Conservation (phyloP, 2,888 invertebrate species). For the Melanostoma mellinum region DNA sequence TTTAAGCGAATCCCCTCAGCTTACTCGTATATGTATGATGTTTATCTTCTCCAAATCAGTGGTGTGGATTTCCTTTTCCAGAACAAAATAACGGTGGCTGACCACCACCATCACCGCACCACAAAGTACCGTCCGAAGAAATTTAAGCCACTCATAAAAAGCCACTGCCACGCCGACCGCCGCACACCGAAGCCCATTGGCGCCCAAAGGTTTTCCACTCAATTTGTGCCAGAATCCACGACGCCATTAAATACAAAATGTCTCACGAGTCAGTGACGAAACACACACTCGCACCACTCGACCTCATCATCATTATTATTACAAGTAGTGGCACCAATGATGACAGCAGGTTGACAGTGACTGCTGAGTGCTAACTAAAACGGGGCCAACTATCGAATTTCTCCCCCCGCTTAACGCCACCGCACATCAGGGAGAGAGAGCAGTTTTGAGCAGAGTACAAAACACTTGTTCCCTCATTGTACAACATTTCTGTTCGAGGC, state of each 20-base stretch:
- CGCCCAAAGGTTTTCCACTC: conserved; percentile 73
- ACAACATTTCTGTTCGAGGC: background rate
- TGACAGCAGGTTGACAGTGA: conserved; percentile 62
- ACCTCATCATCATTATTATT: conserved; percentile 30
- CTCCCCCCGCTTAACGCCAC: conserved; percentile 13
- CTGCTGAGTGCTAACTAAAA: conserved; percentile 44
- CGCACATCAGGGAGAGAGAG: conserved; percentile 42
- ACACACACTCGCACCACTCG: conserved; percentile 20
- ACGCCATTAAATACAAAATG: conserved; percentile 34
- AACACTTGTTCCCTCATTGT: conserved; percentile 58
- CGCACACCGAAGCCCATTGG: conserved; percentile 32
- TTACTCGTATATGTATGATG: conserved; percentile 2
- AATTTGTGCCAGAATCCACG: conserved; percentile 59
- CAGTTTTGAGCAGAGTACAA: background rate
- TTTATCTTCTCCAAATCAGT: background rate
- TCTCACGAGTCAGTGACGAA: conserved; percentile 55
- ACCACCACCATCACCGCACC: conserved; percentile 49
- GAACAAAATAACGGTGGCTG: conserved; percentile 54
- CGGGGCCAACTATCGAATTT: conserved; percentile 68
- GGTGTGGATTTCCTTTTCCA: conserved; percentile 63
- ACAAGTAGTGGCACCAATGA: conserved; percentile 49
- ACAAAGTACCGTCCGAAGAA: conserved; percentile 30
- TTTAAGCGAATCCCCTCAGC: conserved; percentile 41
- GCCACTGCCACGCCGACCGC: background rate
- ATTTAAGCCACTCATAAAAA: conserved; percentile 51